These are phyloP conservation scores for Drosophila melanosoma DNA, from an alignment of 2,888 invertebrate genomes.

Conservation along the genomic window DNA sequence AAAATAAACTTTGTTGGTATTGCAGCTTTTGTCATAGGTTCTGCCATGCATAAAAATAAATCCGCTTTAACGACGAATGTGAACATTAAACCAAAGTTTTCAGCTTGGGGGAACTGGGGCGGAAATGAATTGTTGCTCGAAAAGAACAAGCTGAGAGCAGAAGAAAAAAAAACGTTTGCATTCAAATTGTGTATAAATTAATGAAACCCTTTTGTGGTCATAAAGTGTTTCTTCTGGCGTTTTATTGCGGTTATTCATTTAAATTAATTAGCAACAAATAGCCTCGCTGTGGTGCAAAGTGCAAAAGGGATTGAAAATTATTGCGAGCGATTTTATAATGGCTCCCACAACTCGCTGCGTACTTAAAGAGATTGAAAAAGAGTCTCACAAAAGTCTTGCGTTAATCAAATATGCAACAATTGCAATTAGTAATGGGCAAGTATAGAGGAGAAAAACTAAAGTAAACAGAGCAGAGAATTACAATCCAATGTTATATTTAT, in stretches of 20 bases:
- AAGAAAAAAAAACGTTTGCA: neutral
- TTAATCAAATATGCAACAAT: slow-evolving; percentile 17
- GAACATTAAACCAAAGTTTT: neutral
- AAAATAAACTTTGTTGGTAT: neutral
- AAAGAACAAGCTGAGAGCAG: neutral
- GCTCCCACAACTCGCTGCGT: neutral
- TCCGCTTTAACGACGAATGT: neutral
- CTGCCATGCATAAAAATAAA: neutral
- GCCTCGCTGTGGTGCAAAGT: neutral
- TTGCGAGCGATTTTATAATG: slow-evolving; percentile 25
- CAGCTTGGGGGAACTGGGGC: slow-evolving; percentile 9
- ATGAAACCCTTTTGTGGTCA: slow-evolving; percentile 49
- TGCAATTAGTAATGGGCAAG: neutral
- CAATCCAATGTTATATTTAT: neutral
- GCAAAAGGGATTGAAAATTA: slow-evolving; percentile 15
- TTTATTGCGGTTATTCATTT: slow-evolving; percentile 68
- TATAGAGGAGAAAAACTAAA: neutral
- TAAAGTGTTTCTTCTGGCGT: slow-evolving; percentile 46
- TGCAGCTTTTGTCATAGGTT: neutral
- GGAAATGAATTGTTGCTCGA: slow-evolving; percentile 40
- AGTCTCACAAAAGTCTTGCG: neutral
- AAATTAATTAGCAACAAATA: slow-evolving; percentile 64
- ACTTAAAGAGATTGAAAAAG: slow-evolving; percentile 7
- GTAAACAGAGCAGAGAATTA: neutral
- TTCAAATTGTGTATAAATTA: slow-evolving; percentile 25